These are phyloP conservation scores for Dipodomys spectabilis DNA, from an alignment of 2,113 vertebrate species.

Conservation along the genomic window DNA sequence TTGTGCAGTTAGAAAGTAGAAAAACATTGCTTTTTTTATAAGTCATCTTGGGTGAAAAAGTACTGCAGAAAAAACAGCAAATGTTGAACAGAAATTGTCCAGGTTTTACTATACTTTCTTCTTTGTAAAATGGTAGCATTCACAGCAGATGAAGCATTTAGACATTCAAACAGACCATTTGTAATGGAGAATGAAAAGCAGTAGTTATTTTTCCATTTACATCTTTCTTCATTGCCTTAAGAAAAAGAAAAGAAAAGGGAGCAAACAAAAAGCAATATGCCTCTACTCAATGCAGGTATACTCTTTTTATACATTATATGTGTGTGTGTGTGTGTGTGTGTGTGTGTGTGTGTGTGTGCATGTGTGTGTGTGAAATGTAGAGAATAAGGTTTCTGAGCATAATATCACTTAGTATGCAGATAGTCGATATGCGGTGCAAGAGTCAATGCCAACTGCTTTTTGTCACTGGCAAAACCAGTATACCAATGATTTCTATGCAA, in stretches of 20 bases:
- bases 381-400: background rate
- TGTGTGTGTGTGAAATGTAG: background rate
- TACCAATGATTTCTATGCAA: too few species aligned
- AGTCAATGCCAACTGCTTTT: background rate
- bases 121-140: background rate
- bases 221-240: background rate
- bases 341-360: too few species aligned
- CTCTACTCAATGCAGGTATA: constrained; percentile 6
- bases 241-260: background rate
- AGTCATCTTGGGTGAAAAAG: background rate
- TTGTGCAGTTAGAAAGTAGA: background rate
- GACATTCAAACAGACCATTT: background rate
- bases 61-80: background rate
- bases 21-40: background rate
- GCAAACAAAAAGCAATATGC: background rate
- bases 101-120: background rate
- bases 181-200: background rate
- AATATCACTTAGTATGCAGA: constrained; percentile 32
- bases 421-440: background rate
- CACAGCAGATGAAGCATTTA: background rate
- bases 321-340: too few species aligned
- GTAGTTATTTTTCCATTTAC: background rate
- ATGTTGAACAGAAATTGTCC: background rate
- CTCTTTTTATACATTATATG: background rate
- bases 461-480: background rate